Base-by-base conservation (phyloP, 2,888 invertebrate species). In the Eupsilia transversa region DNA sequence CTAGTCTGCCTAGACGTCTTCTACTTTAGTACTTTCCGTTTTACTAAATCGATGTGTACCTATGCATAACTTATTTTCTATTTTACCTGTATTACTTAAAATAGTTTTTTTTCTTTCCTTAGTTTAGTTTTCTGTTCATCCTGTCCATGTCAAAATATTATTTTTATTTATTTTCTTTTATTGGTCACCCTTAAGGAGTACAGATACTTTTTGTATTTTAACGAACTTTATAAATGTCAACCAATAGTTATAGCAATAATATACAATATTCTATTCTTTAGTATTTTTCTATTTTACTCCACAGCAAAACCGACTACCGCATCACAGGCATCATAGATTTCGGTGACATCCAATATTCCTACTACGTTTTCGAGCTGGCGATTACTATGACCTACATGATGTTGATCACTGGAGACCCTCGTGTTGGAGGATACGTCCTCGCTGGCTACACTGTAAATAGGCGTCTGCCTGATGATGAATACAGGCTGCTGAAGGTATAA, bases 311-410 rank as follows among this genome's bases (percentile, higher is more conserved):
- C 0, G 96, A 97, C 43, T 97, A 97, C 94, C 94, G 95, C 67
- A 96, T 99, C 14, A 93, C 96, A 3, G 98, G 98, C 0, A 95
- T 99, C 67, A 97, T 99, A 23, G 99, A 99, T 95, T 99, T 99
- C 91, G 99, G 98, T 0, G 99, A 99, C 92, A 97, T 97, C 35
- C 98, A 98, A 80, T 95, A 96, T 74, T 97, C 98, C 0, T 98
- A 97, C 89, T 97, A 97, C 80, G 94, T 99, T 57, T 99, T 98
- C 92, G 99, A 99, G 92, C 91, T 99, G 77, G 98, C 98, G 2
- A 97, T 99, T 78, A 95, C 97, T 2, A 97, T 98, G 94, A 97
- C 98, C 30, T 99, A 99, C 93, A 97, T 98, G 97, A 98, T 99
- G 91, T 92, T 98, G 49, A 95, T 97, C 79, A 96, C 97, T 0